Evolutionary conservation across 2,888 invertebrate genomes (phyloP).

Genomic region (Villa cingulata): DNA sequence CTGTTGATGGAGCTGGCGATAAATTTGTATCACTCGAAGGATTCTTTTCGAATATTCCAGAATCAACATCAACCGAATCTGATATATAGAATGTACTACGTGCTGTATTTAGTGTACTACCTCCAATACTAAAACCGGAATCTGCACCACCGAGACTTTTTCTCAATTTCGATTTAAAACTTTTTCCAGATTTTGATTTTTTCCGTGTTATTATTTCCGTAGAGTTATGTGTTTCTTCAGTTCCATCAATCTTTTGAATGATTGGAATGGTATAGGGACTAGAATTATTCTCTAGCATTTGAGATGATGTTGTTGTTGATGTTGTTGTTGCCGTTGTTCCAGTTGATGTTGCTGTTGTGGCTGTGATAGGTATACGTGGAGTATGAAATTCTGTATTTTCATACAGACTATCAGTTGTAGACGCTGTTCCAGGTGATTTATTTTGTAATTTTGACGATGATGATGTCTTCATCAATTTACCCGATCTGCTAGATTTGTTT

Average conservation of each 20-base stretch:
- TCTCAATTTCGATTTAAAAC: slow-evolving; percentile 49
- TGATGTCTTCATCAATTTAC: slow-evolving; percentile 2
- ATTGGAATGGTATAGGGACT: no score
- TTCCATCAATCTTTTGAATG: no score
- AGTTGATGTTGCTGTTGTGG: neutral
- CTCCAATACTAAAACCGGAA: slow-evolving; percentile 38
- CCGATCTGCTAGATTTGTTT: slow-evolving; percentile 11
- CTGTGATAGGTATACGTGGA: slow-evolving; percentile 14
- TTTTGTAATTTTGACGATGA: no score
- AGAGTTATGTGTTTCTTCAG: neutral
- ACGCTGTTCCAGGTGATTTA: slow-evolving; percentile 1
- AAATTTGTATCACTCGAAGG: slow-evolving; percentile 7
- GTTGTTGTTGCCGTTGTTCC: slow-evolving; percentile 5
- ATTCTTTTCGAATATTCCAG: slow-evolving; percentile 40
- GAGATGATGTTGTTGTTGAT: neutral
- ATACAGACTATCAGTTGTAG: slow-evolving; percentile 19
- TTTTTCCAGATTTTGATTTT: slow-evolving; percentile 38
- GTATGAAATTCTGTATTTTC: slow-evolving; percentile 25
- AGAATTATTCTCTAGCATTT: neutral
- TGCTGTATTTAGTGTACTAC: slow-evolving; percentile 42
- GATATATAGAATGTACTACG: slow-evolving; percentile 61
- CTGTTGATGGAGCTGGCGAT: slow-evolving; percentile 1
- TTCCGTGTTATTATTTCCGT: slow-evolving; percentile 22
- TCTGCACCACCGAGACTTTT: slow-evolving; percentile 41
- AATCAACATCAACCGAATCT: slow-evolving; percentile 50